phyloP scores from a whole-genome alignment of 2,113 vertebrate genomes.

The Trichechus manatus region DNA sequence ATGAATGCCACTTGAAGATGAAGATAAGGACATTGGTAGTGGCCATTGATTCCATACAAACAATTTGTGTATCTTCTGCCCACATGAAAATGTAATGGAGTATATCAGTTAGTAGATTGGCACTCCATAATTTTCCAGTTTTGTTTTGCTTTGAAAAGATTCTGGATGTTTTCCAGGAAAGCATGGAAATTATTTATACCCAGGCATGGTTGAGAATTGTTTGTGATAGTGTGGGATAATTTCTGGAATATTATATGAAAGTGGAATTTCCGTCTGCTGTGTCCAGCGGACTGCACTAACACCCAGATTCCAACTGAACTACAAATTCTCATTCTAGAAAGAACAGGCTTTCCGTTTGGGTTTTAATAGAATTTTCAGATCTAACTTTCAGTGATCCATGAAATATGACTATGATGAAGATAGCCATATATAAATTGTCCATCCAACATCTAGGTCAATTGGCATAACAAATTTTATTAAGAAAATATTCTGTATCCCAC shows the following conservation, averaged over 20 bases:
- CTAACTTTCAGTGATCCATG: slow-evolving; percentile 60
- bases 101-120: neutral
- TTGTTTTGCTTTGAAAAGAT: slow-evolving; percentile 45
- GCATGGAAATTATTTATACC: slow-evolving; percentile 14
- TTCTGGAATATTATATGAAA: slow-evolving; percentile 43
- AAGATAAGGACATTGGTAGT: slow-evolving; percentile 16
- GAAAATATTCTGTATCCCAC: too few species aligned
- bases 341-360: slow-evolving; percentile 41
- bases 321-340: slow-evolving; percentile 47
- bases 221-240: neutral
- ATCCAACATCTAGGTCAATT: neutral
- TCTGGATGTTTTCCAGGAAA: slow-evolving; percentile 61
- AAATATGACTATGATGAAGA: slow-evolving; percentile 66
- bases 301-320: neutral
- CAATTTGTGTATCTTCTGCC: neutral
- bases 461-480: too few species aligned
- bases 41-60: neutral
- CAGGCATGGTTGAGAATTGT: slow-evolving; percentile 11
- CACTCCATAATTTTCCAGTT: slow-evolving; percentile 40
- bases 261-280: neutral
- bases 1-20: slow-evolving; percentile 19
- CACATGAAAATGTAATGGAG: slow-evolving; percentile 27
- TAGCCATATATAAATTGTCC: slow-evolving; percentile 65
- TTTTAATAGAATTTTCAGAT: slow-evolving; percentile 62
- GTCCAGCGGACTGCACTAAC: neutral